Evolutionary conservation across 2,797 vertebrate species (phyloP).

Genomic region (Neosalanx taihuensis): DNA sequence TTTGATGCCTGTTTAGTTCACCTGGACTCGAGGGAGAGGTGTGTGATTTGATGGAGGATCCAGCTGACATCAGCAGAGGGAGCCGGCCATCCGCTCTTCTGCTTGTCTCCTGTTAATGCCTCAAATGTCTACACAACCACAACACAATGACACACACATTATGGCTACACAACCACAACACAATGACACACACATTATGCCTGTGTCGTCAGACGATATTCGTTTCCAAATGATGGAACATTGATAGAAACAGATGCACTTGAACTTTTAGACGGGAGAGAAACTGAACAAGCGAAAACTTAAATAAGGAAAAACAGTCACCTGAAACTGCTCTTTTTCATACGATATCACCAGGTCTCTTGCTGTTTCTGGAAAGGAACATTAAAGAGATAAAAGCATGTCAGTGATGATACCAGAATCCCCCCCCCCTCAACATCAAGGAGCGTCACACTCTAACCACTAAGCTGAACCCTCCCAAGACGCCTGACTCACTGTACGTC

Average conservation of each 20-base stretch:
- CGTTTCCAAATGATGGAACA: neutral
- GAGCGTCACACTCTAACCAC: no score
- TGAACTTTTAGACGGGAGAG: neutral
- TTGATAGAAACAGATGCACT: neutral
- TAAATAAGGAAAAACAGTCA: constrained; percentile 45
- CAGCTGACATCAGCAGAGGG: constrained; percentile 82
- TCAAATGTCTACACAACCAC: constrained; percentile 65
- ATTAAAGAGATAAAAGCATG: neutral
- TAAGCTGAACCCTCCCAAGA: no score
- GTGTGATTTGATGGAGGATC: constrained; percentile 88
- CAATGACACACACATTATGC: neutral
- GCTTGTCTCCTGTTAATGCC: constrained; percentile 52
- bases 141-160: constrained; percentile 6
- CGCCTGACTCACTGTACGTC: constrained; percentile 70
- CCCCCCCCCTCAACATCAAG: no score
- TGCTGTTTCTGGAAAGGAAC: constrained; percentile 69
- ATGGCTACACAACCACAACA: constrained; percentile 1
- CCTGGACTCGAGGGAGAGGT: constrained; percentile 78
- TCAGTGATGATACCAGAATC: no score
- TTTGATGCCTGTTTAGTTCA: neutral
- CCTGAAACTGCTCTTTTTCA: constrained; percentile 84
- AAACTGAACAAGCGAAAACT: neutral
- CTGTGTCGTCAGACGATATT: neutral
- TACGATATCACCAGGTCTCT: constrained; percentile 83
- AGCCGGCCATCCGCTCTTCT: constrained; percentile 65